phyloP scores from a whole-genome alignment of 2,888 invertebrate species.

The Deilephila porcellus region DNA sequence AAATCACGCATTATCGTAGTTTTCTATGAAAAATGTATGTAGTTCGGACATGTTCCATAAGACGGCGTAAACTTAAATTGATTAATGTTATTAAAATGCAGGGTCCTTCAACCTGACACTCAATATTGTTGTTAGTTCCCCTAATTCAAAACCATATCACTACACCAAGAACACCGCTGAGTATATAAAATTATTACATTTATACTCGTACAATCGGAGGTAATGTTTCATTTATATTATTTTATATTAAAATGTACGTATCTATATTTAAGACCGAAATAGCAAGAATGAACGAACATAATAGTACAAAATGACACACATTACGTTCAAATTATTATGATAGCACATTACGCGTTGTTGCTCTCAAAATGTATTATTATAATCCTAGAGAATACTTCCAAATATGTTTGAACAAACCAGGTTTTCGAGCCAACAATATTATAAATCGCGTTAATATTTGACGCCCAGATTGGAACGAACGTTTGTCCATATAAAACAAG shows the following conservation, averaged over 20 bases:
- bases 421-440: background rate
- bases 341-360: background rate
- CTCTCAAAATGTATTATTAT: background rate
- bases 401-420: background rate
- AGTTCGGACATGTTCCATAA: background rate
- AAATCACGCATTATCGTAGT: background rate
- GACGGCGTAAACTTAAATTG: background rate
- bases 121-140: too few species aligned
- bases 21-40: background rate
- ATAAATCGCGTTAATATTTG: conserved; percentile 12
- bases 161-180: too few species aligned
- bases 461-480: conserved; percentile 26
- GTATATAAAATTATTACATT: too few species aligned
- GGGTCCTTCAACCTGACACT: too few species aligned
- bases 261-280: too few species aligned
- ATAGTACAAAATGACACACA: background rate
- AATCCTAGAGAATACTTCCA: background rate
- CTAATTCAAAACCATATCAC: too few species aligned
- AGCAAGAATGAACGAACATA: background rate
- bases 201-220: too few species aligned
- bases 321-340: too few species aligned
- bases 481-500: conserved; percentile 20
- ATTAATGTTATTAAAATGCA: too few species aligned
- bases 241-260: too few species aligned
- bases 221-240: too few species aligned